Evolutionary conservation across 1,140 invertebrate genomes (phyloP).

Genomic region (Papilio polyxenes): DNA sequence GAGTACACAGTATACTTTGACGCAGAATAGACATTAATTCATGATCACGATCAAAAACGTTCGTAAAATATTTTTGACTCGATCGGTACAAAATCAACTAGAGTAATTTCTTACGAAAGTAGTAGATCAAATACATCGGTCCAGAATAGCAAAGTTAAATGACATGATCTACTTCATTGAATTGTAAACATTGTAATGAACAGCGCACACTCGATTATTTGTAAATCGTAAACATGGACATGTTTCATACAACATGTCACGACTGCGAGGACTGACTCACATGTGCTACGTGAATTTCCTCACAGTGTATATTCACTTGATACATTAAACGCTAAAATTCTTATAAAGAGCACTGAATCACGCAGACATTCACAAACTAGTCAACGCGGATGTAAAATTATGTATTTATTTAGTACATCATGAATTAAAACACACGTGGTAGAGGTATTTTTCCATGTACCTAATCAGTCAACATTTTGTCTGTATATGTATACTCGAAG

Average conservation of each 20-base stretch:
- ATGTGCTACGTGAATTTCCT: not conserved
- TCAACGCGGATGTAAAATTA: not conserved
- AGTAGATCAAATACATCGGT: not conserved
- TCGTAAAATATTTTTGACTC: not conserved
- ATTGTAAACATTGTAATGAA: slow-evolving; percentile 5
- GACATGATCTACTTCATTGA: not conserved
- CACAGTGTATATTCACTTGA: not conserved
- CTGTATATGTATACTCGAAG: too few relatives aligned
- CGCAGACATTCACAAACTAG: not conserved
- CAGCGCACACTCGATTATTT: slow-evolving; percentile 11
- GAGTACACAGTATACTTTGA: too few relatives aligned
- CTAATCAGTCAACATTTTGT: too few relatives aligned
- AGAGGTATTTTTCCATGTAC: too few relatives aligned
- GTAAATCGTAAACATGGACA: not conserved
- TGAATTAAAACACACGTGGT: too few relatives aligned
- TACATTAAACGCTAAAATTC: not conserved
- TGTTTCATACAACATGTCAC: slow-evolving; percentile 6
- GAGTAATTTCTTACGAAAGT: not conserved
- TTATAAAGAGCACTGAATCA: slow-evolving; percentile 4
- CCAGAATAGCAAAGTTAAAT: not conserved
- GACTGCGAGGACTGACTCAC: not conserved
- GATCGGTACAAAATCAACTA: not conserved
- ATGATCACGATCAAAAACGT: too few relatives aligned
- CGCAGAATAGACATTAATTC: too few relatives aligned
- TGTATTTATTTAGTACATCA: too few relatives aligned